Percentiles rank a stretch among this genome's conserved stretches.
phyloP scores from a whole-genome alignment of 1,140 invertebrate species.

The Drosophila pectinifera region DNA sequence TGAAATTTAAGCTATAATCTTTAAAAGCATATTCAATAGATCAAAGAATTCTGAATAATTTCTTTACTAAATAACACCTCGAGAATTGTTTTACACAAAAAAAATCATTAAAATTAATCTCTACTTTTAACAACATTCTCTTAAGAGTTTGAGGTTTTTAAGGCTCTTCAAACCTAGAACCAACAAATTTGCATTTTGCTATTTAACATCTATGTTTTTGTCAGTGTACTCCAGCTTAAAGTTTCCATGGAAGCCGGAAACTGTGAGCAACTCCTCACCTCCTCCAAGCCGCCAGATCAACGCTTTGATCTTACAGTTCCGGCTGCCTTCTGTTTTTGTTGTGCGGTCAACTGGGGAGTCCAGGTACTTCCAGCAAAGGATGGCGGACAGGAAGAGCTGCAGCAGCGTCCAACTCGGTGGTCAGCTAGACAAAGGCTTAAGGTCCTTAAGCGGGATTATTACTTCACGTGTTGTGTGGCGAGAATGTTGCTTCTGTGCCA shows the following conservation, averaged over 20 bases:
- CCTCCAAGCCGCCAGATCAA: conserved; percentile 25
- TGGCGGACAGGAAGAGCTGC: background rate
- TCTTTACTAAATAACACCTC: too few species aligned
- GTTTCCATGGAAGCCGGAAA: conserved; percentile 40
- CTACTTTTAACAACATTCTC: too few species aligned
- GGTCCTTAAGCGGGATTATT: conserved; percentile 58
- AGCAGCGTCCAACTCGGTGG: conserved; percentile 16
- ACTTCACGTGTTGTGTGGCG: conserved; percentile 49
- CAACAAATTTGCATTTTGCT: too few species aligned
- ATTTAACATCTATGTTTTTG: too few species aligned
- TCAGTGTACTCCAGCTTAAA: conserved; percentile 22
- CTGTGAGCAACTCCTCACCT: conserved; percentile 15
- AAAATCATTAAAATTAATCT: too few species aligned
- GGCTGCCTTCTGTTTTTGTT: conserved; percentile 24
- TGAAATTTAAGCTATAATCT: too few species aligned
- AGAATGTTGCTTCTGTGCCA: conserved; percentile 21
- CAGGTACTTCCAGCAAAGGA: background rate
- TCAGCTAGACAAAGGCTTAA: conserved; percentile 54
- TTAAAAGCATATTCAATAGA: too few species aligned
- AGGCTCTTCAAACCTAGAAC: too few species aligned
- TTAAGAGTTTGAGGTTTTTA: too few species aligned
- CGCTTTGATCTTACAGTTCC: conserved; percentile 52
- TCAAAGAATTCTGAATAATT: too few species aligned
- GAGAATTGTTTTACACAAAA: too few species aligned
- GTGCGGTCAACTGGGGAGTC: conserved; percentile 41